Conservation (phyloP, 2,888 invertebrate species). For the Hypena proboscidalis region DNA sequence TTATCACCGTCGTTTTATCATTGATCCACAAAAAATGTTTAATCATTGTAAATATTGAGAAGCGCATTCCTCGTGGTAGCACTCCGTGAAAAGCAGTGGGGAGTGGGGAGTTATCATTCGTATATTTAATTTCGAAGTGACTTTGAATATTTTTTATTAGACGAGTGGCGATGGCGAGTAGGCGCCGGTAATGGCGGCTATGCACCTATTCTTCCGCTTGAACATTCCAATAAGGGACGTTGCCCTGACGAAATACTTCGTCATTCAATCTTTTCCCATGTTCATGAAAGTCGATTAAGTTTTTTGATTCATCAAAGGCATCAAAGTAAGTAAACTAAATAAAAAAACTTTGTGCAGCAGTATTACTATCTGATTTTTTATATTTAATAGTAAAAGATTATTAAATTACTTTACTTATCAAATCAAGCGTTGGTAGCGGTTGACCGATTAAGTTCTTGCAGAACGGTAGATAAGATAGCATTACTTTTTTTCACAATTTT, state of each 20-base stretch:
- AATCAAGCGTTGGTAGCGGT: background rate
- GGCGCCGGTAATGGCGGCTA: constrained; percentile 37
- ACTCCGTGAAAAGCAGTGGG: constrained; percentile 46
- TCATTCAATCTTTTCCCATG: constrained; percentile 15
- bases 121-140: constrained; percentile 64
- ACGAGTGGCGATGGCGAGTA: constrained; percentile 39
- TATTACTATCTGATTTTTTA: too few relatives aligned
- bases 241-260: constrained; percentile 30
- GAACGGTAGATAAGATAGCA: background rate
- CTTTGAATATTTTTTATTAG: constrained; percentile 60
- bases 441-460: constrained; percentile 1
- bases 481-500: constrained; percentile 10
- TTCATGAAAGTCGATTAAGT: constrained; percentile 3
- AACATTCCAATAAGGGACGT: constrained; percentile 41
- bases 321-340: too few relatives aligned
- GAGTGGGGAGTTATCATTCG: constrained; percentile 49
- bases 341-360: too few relatives aligned
- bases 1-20: constrained; percentile 27
- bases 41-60: constrained; percentile 49
- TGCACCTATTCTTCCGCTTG: constrained; percentile 36
- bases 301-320: constrained; percentile 3
- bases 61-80: constrained; percentile 55
- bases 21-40: constrained; percentile 41
- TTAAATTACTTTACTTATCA: constrained; percentile 2
- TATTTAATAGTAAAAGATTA: too few relatives aligned